phyloP scores from a whole-genome alignment of 2,113 vertebrate genomes.

The Polypterus senegalus region DNA sequence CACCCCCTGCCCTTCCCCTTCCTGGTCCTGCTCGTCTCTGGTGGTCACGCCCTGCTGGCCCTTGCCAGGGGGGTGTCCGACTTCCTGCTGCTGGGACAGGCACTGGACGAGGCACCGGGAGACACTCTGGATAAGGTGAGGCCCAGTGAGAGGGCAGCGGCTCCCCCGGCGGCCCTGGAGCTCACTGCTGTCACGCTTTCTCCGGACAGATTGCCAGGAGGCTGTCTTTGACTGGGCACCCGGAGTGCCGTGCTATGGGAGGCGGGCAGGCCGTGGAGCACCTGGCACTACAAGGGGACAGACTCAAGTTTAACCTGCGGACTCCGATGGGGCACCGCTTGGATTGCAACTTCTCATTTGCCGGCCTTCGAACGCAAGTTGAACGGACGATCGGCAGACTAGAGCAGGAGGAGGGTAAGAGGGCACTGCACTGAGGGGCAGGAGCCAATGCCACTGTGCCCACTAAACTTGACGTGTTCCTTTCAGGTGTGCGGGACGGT shows the following conservation, averaged over 20 bases:
- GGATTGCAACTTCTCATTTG: slow-evolving; percentile 84
- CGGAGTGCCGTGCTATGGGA: slow-evolving; percentile 57
- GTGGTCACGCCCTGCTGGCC: slow-evolving; percentile 81
- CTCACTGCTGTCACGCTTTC: background rate
- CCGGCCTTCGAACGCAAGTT: slow-evolving; percentile 59
- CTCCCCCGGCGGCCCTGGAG: too few relatives aligned
- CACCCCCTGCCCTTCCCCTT: slow-evolving; percentile 73
- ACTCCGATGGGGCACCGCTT: slow-evolving; percentile 57
- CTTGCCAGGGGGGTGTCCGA: slow-evolving; percentile 70
- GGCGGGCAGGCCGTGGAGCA: slow-evolving; percentile 82
- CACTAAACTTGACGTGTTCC: slow-evolving; percentile 8
- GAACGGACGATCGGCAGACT: slow-evolving; percentile 47
- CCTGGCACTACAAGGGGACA: slow-evolving; percentile 61
- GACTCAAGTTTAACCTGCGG: slow-evolving; percentile 36
- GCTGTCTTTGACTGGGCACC: slow-evolving; percentile 66
- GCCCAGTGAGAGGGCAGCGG: too few relatives aligned
- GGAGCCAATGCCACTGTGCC: background rate
- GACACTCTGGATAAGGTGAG: slow-evolving; percentile 85
- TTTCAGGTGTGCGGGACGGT: slow-evolving; percentile 59
- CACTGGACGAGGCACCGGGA: slow-evolving; percentile 75
- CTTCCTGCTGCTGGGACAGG: slow-evolving; percentile 78
- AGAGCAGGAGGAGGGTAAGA: slow-evolving; percentile 77
- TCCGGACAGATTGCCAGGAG: slow-evolving; percentile 71
- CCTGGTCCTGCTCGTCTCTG: slow-evolving; percentile 81
- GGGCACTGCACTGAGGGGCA: too few relatives aligned